A percentile compares a stretch with the other conserved stretches of the same genome.
phyloP scores from a whole-genome alignment of 2,797 vertebrate genomes.

The Chelon auratus region DNA sequence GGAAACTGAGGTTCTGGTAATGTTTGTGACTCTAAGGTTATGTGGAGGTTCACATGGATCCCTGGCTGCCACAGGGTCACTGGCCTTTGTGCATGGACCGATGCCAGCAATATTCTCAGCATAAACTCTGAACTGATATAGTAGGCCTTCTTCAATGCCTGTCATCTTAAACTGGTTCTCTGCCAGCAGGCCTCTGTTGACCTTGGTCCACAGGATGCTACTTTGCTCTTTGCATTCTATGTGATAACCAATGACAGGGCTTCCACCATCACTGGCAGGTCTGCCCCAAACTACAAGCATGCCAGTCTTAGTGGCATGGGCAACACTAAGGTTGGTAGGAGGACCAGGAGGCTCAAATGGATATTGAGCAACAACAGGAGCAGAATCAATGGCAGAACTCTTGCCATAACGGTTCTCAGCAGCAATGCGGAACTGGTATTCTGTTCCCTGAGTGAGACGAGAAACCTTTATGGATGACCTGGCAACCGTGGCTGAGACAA shows the following conservation, averaged over 20 bases:
- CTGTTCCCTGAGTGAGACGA: slow-evolving; percentile 91
- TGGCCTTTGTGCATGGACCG: slow-evolving; percentile 92
- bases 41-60: slow-evolving; percentile 95
- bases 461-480: slow-evolving; percentile 95
- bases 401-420: slow-evolving; percentile 98
- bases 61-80: slow-evolving; percentile 93
- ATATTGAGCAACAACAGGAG: slow-evolving; percentile 93
- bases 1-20: slow-evolving; percentile 95
- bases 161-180: slow-evolving; percentile 96
- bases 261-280: slow-evolving; percentile 95
- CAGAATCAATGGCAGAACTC: slow-evolving; percentile 89
- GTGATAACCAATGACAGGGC: slow-evolving; percentile 92
- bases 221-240: slow-evolving; percentile 96
- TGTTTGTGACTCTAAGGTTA: slow-evolving; percentile 94
- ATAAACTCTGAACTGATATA: slow-evolving; percentile 95
- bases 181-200: slow-evolving; percentile 91
- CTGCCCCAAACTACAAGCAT: slow-evolving; percentile 94
- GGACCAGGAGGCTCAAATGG: slow-evolving; percentile 93
- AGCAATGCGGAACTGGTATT: slow-evolving; percentile 97
- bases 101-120: slow-evolving; percentile 96
- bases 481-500: slow-evolving; percentile 96
- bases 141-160: slow-evolving; percentile 92
- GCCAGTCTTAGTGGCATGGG: slow-evolving; percentile 90
- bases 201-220: slow-evolving; percentile 96
- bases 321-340: slow-evolving; percentile 90